Conservation (phyloP, 37 sponge, comb jelly and placozoan genomes). For the Amphimedon queenslandica region DNA sequence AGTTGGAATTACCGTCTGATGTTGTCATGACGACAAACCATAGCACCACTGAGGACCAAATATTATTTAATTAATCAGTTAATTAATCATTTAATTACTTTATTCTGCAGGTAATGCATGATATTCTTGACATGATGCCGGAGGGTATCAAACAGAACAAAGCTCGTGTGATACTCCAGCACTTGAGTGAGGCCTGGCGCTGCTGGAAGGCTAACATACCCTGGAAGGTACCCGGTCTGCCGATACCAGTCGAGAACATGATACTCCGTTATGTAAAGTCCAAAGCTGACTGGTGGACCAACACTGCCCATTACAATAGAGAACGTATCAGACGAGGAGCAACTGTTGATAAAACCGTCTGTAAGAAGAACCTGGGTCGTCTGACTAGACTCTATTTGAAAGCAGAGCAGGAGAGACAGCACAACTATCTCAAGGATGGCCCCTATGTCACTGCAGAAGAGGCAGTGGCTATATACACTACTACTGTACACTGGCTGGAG, state of each 20-base stretch:
- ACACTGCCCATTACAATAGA: slow-evolving; percentile 98
- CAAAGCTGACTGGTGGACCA: slow-evolving; percentile 99
- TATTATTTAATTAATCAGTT: too few relatives aligned
- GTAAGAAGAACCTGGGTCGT: slow-evolving; percentile 99
- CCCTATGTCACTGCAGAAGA: slow-evolving; percentile 98
- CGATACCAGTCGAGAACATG: slow-evolving; percentile 99
- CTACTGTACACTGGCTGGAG: slow-evolving; percentile 99
- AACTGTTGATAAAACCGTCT: slow-evolving; percentile 98
- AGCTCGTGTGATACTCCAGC: slow-evolving; percentile 94
- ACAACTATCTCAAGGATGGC: slow-evolving; percentile 99
- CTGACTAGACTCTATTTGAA: slow-evolving; percentile 96
- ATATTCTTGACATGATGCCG: slow-evolving; percentile 99
- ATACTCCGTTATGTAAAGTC: slow-evolving; percentile 98
- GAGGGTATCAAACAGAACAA: slow-evolving; percentile 99
- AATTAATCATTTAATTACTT: too few relatives aligned
- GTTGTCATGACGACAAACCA: too few relatives aligned
- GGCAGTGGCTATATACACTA: slow-evolving; percentile 99
- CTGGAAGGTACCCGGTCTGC: slow-evolving; percentile 99
- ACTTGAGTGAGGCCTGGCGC: slow-evolving; percentile 99
- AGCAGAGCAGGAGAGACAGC: slow-evolving; percentile 99
- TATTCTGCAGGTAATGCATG: slow-evolving; percentile 90
- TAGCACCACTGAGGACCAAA: too few relatives aligned
- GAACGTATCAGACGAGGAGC: slow-evolving; percentile 98
- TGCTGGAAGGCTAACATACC: slow-evolving; percentile 99
- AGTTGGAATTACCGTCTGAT: too few relatives aligned